Evolutionary conservation across 2,888 invertebrate genomes (phyloP).

Genomic region (Scaptomyza polygonia): DNA sequence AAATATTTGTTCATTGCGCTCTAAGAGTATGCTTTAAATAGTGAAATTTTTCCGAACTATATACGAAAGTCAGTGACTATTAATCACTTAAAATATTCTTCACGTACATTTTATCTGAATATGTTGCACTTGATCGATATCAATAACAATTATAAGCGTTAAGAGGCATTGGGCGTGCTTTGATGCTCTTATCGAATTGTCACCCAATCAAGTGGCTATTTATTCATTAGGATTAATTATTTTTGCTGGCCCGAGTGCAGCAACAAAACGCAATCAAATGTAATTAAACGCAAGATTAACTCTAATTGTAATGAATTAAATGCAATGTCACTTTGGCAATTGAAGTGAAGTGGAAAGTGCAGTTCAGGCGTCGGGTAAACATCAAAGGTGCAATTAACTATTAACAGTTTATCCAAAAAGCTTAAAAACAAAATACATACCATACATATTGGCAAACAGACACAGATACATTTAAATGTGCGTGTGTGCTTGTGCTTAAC

Average conservation of each 20-base stretch:
- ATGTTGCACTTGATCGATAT: background rate
- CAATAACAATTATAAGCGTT: constrained; percentile 38
- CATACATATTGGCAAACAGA: background rate
- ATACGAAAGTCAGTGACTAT: no score
- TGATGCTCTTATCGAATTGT: constrained; percentile 49
- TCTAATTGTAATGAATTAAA: constrained; percentile 77
- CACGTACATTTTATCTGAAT: background rate
- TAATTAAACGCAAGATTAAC: constrained; percentile 77
- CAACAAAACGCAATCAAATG: constrained; percentile 67
- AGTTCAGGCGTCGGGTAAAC: constrained; percentile 29
- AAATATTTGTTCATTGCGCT: no score
- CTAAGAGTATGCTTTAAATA: no score
- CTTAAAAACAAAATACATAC: constrained; percentile 45
- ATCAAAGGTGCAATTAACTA: constrained; percentile 72
- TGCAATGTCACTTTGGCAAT: constrained; percentile 42
- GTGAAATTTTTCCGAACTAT: no score
- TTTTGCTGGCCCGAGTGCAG: constrained; percentile 21
- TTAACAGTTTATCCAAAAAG: constrained; percentile 53
- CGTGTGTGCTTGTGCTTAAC: constrained; percentile 2
- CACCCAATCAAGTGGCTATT: constrained; percentile 44
- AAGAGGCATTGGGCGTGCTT: constrained; percentile 7
- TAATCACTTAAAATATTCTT: no score
- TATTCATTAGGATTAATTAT: constrained; percentile 68
- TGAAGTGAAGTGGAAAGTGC: constrained; percentile 33
- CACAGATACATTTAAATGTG: background rate